Percentiles rank a stretch among this genome's conserved stretches.
These are phyloP conservation scores for Montipora cactus DNA, from an alignment of 64 coral and sea anemone genomes.

Conservation along the genomic window DNA sequence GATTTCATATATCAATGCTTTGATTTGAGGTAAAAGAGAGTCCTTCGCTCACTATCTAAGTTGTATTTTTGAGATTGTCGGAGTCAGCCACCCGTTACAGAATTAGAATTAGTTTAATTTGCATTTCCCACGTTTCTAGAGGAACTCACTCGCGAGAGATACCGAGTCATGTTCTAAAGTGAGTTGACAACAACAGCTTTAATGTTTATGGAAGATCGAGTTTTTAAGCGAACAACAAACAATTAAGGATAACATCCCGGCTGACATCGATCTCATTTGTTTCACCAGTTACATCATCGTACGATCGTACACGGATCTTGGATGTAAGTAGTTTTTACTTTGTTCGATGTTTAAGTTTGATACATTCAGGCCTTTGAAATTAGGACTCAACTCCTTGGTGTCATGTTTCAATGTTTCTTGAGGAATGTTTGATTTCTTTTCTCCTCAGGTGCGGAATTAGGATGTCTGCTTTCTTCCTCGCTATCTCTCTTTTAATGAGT, in stretches of 20 bases:
- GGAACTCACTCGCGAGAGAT: background rate
- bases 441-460: background rate
- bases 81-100: background rate
- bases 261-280: background rate
- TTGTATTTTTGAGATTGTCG: background rate
- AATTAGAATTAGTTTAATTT: slow-evolving; percentile 30
- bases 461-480: background rate
- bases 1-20: background rate
- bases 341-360: too few relatives aligned
- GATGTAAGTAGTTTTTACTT: background rate
- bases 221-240: background rate
- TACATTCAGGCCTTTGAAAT: background rate
- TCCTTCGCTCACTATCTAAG: background rate
- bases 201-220: background rate
- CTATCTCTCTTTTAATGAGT: background rate
- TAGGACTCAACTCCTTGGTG: background rate
- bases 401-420: background rate
- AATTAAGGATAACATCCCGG: background rate
- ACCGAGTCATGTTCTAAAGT: background rate
- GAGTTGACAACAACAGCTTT: background rate
- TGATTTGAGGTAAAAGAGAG: background rate
- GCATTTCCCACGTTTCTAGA: slow-evolving; percentile 3
- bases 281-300: background rate
- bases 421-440: background rate
- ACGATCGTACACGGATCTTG: background rate